phyloP scores from a whole-genome alignment of 1,140 invertebrate genomes.

The Himalopsyche phryganea region DNA sequence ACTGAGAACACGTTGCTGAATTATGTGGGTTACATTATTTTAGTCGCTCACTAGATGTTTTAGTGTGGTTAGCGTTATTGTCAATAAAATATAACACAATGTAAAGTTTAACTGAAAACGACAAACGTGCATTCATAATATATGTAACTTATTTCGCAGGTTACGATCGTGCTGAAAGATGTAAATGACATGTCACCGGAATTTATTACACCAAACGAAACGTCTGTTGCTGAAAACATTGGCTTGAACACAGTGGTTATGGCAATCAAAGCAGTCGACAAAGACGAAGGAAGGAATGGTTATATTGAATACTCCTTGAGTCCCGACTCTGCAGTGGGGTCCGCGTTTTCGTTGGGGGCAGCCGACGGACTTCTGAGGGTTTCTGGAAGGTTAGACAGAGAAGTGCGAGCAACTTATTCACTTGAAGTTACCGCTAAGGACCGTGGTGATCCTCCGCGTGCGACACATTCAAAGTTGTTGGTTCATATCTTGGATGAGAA shows the following conservation, averaged over 20 bases:
- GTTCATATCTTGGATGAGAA: conserved; percentile 87
- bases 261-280: conserved; percentile 85
- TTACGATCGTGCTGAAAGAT: conserved; percentile 83
- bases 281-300: conserved; percentile 90
- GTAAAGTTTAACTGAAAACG: too few species aligned
- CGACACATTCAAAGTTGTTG: conserved; percentile 64
- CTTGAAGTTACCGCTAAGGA: conserved; percentile 82
- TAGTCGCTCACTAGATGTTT: too few species aligned
- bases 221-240: conserved; percentile 79
- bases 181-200: conserved; percentile 92
- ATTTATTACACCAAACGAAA: conserved; percentile 80
- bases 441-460: conserved; percentile 78
- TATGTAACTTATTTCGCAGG: conserved; percentile 54
- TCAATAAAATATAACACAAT: too few species aligned
- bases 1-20: too few species aligned
- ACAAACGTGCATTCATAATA: neutral
- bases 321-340: conserved; percentile 52
- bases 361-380: conserved; percentile 84
- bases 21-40: too few species aligned
- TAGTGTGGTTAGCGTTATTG: too few species aligned
- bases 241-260: conserved; percentile 86
- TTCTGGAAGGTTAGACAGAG: conserved; percentile 78
- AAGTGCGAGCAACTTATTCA: conserved; percentile 75
- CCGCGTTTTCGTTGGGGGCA: conserved; percentile 78
- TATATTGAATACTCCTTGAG: conserved; percentile 84